These are phyloP conservation scores for Chrysogorgia sp. DNA, from an alignment of 92 coral and sea anemone species.

Conservation along the genomic window DNA sequence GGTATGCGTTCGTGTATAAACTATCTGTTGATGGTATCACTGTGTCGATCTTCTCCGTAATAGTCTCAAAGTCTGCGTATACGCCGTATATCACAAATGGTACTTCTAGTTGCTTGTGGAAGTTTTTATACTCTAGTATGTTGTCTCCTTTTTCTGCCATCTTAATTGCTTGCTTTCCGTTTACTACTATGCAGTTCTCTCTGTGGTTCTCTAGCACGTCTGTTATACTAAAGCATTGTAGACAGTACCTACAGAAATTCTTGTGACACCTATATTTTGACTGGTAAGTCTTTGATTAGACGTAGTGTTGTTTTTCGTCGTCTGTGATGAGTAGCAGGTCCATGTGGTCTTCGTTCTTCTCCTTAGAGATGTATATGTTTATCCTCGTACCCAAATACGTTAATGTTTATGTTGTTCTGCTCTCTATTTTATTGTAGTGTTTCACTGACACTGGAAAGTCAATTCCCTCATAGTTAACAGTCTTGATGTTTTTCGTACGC, in stretches of 20 bases:
- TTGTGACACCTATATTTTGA: background rate
- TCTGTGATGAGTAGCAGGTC: background rate
- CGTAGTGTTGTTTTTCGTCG: background rate
- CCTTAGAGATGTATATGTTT: background rate
- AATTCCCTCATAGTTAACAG: background rate
- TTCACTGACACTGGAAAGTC: background rate
- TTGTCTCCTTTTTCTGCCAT: background rate
- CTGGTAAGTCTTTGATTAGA: background rate
- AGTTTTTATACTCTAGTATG: background rate
- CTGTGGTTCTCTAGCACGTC: background rate
- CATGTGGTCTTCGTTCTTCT: background rate
- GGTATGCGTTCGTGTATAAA: background rate
- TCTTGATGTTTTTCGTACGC: background rate
- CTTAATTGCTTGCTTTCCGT: background rate
- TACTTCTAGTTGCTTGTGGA: conserved; percentile 41
- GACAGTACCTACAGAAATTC: background rate
- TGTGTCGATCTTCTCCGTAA: background rate
- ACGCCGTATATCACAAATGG: conserved; percentile 43
- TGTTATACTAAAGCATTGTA: background rate
- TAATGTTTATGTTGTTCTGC: background rate
- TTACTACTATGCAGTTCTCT: background rate
- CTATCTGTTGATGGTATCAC: background rate
- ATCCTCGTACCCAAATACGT: background rate
- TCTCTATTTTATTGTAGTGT: background rate
- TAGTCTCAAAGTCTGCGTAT: conserved; percentile 54